Evolutionary conservation across 2,888 invertebrate genomes (phyloP), one percentile per base, ranked within the genome.

Genomic region (Apeira syringaria): DNA sequence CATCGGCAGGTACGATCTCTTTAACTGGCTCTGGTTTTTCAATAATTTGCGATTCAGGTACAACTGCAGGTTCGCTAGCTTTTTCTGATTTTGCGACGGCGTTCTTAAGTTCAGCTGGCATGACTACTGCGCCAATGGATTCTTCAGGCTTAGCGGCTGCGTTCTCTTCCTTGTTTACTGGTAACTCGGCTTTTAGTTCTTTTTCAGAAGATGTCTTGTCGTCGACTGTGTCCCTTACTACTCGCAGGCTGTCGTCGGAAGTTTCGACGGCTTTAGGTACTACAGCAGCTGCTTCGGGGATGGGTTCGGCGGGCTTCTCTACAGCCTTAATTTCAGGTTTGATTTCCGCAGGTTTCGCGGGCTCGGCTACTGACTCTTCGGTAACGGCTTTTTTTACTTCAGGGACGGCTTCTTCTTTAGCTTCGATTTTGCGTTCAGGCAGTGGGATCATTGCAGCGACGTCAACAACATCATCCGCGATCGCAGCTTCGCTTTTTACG

Each of bases 221-320:
- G 39, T 76, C 79, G 12, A 79, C 71, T 4, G 85, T 80, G 33
- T 83, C 87, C 24, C 89, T 82, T 9, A 84, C 70, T 41, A 86
- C 80, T 22, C 85, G 69, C 8, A 76, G 59, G 26, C 61, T 61
- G 9, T 82, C 82, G 15, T 77, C 77, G 35, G 52, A 1, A 10
- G 17, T 3, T 4, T 17, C 22, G 3, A 51, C 39, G 5, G 31
- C 52, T 25, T 34, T 32, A 28, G 36, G 5, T 17, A 26, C 3
- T 10, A 48, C 47, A 11, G 32, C 43, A 8, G 64, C 7, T 2
- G 28, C 13, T 13, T 32, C 28, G 7, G 33, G n/a, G 6, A 17
- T 11, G 3, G 34, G 10, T 12, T 35, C 31, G 13, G 30, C 34
- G 12, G 27, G 44, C 43, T 66, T 66, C n/a, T 52, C 41, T 11